Percentiles rank a stretch among this genome's conserved stretches.
These are phyloP conservation scores for Mus spretus DNA, from an alignment of 2,797 vertebrate species.

Conservation along the genomic window DNA sequence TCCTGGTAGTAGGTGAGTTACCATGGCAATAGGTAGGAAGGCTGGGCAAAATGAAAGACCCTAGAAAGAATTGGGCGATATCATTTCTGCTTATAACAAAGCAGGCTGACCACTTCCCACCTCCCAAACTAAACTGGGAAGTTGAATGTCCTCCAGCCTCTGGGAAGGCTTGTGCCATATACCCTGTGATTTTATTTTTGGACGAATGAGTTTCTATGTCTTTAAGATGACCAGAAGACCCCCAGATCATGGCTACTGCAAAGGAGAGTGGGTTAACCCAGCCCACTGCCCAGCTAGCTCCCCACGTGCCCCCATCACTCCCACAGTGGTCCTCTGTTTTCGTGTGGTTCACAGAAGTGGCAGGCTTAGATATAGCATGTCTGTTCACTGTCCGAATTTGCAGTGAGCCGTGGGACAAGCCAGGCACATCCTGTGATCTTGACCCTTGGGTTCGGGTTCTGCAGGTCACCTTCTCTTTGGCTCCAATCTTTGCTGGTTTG, in stretches of 20 bases:
- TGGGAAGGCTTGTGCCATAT: background rate
- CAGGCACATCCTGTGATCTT: background rate
- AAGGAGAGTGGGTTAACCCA: background rate
- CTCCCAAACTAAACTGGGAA: background rate
- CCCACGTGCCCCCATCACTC: background rate
- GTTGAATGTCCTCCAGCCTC: background rate
- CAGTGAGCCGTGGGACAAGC: background rate
- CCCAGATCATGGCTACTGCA: background rate
- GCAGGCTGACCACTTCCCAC: background rate
- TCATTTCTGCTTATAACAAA: background rate
- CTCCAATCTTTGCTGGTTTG: background rate
- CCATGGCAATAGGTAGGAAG: background rate
- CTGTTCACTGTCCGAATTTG: background rate
- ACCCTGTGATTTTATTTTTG: background rate
- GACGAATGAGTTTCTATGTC: background rate
- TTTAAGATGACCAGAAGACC: background rate
- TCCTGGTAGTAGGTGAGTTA: background rate
- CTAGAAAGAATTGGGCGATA: background rate
- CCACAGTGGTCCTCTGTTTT: background rate
- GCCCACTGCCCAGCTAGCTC: rapidly evolving
- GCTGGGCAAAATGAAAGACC: too few species aligned
- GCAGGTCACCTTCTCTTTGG: background rate
- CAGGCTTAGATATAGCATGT: background rate
- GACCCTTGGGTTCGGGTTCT: too few species aligned
- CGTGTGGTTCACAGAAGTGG: background rate